Conservation (phyloP, 2,113 vertebrate species). For the Indri indri region DNA sequence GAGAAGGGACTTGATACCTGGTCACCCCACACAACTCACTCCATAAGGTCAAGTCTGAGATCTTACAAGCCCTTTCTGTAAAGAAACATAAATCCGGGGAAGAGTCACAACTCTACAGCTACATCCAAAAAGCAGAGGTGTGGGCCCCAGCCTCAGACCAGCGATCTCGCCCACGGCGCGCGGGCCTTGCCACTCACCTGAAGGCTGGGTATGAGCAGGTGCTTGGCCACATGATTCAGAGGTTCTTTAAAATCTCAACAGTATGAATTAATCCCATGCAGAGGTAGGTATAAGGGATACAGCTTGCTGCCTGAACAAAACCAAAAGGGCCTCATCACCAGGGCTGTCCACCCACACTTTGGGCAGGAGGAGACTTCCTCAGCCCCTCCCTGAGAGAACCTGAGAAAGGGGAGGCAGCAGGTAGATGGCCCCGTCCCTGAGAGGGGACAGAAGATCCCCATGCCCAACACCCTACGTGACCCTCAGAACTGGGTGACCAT, state of each 20-base stretch:
- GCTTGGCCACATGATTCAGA: neutral
- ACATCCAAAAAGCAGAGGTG: neutral
- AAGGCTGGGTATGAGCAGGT: neutral
- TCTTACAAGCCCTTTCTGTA: neutral
- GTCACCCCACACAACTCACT: neutral
- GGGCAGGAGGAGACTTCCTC: neutral
- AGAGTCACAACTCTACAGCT: neutral
- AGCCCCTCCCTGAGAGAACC: neutral
- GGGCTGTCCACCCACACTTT: neutral
- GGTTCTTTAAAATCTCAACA: neutral
- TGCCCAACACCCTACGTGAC: neutral
- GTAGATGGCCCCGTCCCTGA: neutral
- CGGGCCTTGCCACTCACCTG: neutral
- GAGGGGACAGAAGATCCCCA: neutral
- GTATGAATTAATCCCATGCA: neutral
- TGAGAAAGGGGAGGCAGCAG: neutral
- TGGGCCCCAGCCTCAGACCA: neutral
- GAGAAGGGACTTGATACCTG: neutral
- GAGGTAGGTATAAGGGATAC: no score
- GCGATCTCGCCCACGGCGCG: fast-evolving
- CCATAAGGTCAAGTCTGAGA: neutral
- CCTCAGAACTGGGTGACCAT: neutral
- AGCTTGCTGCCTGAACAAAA: no score
- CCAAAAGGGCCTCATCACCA: no score
- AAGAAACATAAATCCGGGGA: neutral